Percentiles rank a stretch among this genome's conserved stretches.
Evolutionary conservation across 2,113 vertebrate genomes (phyloP).

Genomic region (Psittacara wagleri): DNA sequence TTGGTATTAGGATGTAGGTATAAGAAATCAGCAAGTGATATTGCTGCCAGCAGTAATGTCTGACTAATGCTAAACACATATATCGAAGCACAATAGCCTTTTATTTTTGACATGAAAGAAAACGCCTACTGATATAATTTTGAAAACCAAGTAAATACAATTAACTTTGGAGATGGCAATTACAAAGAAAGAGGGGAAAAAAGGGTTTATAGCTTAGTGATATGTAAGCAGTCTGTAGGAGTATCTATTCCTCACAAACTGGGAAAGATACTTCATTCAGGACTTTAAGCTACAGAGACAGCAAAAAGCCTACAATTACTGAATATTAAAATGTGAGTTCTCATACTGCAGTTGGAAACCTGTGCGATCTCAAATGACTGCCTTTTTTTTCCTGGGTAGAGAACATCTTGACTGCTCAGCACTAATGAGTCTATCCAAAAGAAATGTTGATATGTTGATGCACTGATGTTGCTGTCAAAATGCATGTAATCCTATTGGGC

Average conservation of each 20-base stretch:
- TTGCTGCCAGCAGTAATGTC: neutral
- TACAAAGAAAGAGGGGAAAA: neutral
- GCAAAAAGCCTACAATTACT: neutral
- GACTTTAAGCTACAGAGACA: neutral
- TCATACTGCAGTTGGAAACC: neutral
- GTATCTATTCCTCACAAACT: neutral
- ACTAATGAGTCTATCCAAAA: neutral
- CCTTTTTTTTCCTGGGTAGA: neutral
- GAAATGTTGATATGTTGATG: neutral
- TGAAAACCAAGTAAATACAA: neutral
- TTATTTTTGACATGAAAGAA: neutral
- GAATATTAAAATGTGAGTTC: neutral
- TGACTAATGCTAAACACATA: neutral
- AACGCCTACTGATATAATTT: neutral
- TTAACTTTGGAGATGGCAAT: neutral
- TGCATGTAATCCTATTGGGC: no score
- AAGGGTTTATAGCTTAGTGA: neutral
- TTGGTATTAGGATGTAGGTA: slow-evolving; percentile 4
- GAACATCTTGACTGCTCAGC: neutral
- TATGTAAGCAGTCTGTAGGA: neutral
- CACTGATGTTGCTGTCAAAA: neutral
- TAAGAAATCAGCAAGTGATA: slow-evolving; percentile 16
- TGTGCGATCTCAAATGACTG: neutral
- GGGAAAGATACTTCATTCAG: neutral
- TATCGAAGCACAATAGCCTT: neutral